Conservation (phyloP, 53 echinoderm and acorn worm genomes). For the Arbacia lixula region DNA sequence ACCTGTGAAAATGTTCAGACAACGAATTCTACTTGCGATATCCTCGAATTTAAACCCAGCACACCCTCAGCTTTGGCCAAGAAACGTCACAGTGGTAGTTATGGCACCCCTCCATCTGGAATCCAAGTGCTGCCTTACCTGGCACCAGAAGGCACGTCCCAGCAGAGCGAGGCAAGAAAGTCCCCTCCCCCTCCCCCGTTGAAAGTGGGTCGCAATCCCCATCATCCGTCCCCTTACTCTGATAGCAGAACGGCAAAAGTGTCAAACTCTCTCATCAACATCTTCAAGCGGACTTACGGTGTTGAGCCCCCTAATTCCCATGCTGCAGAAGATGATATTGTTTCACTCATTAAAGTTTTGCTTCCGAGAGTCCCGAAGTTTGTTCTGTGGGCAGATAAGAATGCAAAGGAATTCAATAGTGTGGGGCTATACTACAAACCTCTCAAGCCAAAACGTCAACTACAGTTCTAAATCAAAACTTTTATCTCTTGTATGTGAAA, state of each 20-base stretch:
- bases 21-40: no score
- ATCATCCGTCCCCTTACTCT: neutral
- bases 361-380: slow-evolving; percentile 26
- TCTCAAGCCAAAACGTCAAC: slow-evolving; percentile 32
- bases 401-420: slow-evolving; percentile 13
- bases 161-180: no score
- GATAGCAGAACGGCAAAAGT: neutral
- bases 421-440: slow-evolving; percentile 39
- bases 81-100: no score
- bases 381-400: slow-evolving; percentile 27
- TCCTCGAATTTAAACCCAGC: no score
- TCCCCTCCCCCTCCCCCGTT: slow-evolving; percentile 38
- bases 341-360: slow-evolving; percentile 14
- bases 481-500: no score
- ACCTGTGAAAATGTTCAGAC: no score
- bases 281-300: slow-evolving; percentile 40
- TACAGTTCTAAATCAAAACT: neutral
- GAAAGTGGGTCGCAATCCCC: neutral
- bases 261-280: slow-evolving; percentile 41
- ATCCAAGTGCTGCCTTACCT: no score
- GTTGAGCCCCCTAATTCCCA: slow-evolving; percentile 7
- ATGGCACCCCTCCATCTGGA: no score
- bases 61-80: no score
- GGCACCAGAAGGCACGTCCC: no score
- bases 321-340: slow-evolving; percentile 34